Conservation (phyloP, 1,140 invertebrate species). For the Lepidurus packardi region DNA sequence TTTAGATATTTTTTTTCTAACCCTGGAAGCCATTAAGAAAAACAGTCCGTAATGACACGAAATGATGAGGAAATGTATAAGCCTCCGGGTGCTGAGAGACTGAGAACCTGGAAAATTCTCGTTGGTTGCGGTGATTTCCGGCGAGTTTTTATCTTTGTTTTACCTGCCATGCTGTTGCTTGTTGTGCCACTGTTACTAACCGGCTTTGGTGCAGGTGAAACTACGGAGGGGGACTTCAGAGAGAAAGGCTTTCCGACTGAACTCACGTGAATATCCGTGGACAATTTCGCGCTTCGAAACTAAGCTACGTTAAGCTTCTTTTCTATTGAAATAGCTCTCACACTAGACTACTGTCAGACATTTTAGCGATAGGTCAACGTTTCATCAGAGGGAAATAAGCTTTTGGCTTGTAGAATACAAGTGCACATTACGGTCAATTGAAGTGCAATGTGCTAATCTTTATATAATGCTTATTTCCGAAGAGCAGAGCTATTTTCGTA, state of each 20-base stretch:
- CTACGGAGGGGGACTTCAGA: neutral
- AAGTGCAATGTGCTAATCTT: too few species aligned
- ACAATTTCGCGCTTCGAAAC: neutral
- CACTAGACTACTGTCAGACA: neutral
- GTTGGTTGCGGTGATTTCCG: neutral
- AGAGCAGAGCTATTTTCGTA: neutral
- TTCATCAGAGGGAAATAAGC: too few species aligned
- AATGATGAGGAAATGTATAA: too few species aligned
- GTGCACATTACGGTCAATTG: too few species aligned
- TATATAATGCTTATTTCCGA: too few species aligned
- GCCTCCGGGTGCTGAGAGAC: neutral
- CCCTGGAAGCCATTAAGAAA: too few species aligned
- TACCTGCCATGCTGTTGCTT: neutral
- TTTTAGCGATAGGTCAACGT: too few species aligned
- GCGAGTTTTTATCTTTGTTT: neutral
- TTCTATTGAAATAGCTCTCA: neutral
- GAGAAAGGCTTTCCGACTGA: neutral
- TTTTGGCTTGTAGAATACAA: too few species aligned
- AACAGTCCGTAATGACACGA: too few species aligned
- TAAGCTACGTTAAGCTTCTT: neutral
- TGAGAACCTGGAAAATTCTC: neutral
- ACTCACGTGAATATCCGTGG: neutral
- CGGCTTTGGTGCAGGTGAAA: neutral
- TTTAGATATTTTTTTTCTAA: too few species aligned
- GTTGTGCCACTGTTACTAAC: slow-evolving; percentile 12